A percentile compares a stretch with the other conserved stretches of the same genome.
Evolutionary conservation across 2,888 invertebrate genomes (phyloP).

Genomic region (Apotomis turbidana): DNA sequence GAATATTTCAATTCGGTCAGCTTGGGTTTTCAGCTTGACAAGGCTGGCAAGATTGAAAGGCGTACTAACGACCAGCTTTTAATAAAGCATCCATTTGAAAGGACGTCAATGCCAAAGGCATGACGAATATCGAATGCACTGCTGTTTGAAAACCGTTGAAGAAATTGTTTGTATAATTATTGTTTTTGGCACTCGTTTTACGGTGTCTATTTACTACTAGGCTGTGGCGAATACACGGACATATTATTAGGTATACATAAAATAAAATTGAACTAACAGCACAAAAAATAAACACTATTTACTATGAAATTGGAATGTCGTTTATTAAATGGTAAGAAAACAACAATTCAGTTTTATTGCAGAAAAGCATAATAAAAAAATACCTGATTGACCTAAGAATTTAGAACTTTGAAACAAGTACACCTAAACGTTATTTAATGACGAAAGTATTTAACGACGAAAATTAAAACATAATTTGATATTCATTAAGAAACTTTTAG

Average conservation of each 20-base stretch:
- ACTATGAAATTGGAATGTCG: no score
- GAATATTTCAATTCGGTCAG: conserved; percentile 7
- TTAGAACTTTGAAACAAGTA: background rate
- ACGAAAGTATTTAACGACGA: background rate
- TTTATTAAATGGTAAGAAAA: no score
- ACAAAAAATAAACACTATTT: no score
- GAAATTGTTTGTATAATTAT: background rate
- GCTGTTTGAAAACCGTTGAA: background rate
- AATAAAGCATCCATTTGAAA: background rate
- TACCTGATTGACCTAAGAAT: background rate
- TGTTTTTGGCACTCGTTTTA: no score
- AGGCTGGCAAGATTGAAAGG: background rate
- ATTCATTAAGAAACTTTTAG: conserved; percentile 44
- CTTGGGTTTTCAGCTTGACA: conserved; percentile 1
- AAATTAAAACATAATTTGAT: conserved; percentile 27
- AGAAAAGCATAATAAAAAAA: no score
- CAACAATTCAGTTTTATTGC: no score
- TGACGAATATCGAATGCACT: background rate
- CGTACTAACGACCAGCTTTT: background rate
- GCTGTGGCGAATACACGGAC: no score
- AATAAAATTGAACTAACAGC: no score
- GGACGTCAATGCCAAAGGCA: background rate
- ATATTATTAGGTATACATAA: no score
- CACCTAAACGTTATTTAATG: background rate
- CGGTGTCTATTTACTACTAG: no score